Evolutionary conservation across 2,888 invertebrate species (phyloP).

Genomic region (Chrysotoxum bicinctum): DNA sequence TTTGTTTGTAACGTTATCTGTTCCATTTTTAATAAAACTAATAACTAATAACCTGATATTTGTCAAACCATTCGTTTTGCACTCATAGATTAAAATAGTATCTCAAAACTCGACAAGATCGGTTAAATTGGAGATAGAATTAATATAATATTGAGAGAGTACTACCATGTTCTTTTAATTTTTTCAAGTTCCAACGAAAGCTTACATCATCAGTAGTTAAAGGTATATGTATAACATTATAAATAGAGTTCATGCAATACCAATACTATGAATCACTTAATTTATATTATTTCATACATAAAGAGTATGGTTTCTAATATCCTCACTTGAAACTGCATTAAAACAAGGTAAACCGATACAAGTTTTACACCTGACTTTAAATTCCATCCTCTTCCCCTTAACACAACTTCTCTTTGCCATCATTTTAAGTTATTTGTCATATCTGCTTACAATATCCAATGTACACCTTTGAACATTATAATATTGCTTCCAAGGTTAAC

Average conservation of each 20-base stretch:
- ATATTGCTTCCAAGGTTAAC: constrained; percentile 57
- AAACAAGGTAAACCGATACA: constrained; percentile 19
- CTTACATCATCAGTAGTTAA: constrained; percentile 6
- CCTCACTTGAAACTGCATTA: constrained; percentile 23
- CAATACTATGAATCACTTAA: not conserved
- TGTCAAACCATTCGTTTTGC: no score
- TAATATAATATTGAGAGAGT: not conserved
- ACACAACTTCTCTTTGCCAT: not conserved
- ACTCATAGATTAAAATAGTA: no score
- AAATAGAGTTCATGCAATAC: not conserved
- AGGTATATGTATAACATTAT: not conserved
- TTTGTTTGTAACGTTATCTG: no score
- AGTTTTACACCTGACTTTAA: constrained; percentile 44
- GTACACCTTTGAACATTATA: constrained; percentile 16
- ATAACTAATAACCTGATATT: no score
- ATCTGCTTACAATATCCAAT: constrained; percentile 43
- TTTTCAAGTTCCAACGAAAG: not conserved
- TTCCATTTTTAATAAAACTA: no score
- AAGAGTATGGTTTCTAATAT: not conserved
- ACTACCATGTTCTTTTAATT: not conserved
- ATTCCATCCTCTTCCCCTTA: not conserved
- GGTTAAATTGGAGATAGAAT: no score
- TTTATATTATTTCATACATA: not conserved
- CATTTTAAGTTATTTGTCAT: constrained; percentile 14
- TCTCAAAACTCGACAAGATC: no score